A percentile compares a stretch with the other conserved stretches of the same genome.
Evolutionary conservation across 2,888 invertebrate species (phyloP).

Genomic region (Agonopterix arenella): DNA sequence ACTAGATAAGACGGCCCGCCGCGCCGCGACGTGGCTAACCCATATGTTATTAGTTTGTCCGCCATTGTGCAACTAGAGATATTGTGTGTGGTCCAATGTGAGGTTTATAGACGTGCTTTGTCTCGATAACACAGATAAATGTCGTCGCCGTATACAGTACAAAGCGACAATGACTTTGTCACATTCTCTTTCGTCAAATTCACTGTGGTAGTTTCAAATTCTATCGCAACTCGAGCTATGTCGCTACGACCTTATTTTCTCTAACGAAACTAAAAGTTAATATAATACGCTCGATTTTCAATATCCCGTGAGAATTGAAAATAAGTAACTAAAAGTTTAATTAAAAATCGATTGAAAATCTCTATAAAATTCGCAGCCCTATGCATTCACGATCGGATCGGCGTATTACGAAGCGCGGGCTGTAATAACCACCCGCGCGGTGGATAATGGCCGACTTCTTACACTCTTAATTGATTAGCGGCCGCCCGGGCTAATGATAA

Average conservation of each 20-base stretch:
- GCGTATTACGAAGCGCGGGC: slow-evolving; percentile 60
- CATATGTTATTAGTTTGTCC: slow-evolving; percentile 65
- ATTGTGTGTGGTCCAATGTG: slow-evolving; percentile 75
- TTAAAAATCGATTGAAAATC: slow-evolving; percentile 65
- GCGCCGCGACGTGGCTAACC: slow-evolving; percentile 44
- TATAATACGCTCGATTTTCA: slow-evolving; percentile 8
- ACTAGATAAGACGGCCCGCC: slow-evolving; percentile 53
- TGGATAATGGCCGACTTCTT: slow-evolving; percentile 75
- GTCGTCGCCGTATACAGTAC: slow-evolving; percentile 66
- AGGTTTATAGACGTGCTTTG: slow-evolving; percentile 71
- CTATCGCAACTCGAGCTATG: slow-evolving; percentile 26
- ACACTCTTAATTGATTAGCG: slow-evolving; percentile 78
- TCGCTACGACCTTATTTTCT: slow-evolving; percentile 22
- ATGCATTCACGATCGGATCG: slow-evolving; percentile 72
- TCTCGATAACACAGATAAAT: slow-evolving; percentile 75
- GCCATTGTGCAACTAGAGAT: slow-evolving; percentile 60
- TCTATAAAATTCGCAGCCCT: slow-evolving; percentile 71
- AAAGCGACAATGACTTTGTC: slow-evolving; percentile 63
- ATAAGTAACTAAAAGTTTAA: slow-evolving; percentile 45
- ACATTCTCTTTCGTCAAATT: slow-evolving; percentile 65
- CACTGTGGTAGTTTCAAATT: slow-evolving; percentile 50
- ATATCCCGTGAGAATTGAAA: slow-evolving; percentile 27
- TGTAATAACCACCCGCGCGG: slow-evolving; percentile 72
- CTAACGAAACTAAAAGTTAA: slow-evolving; percentile 2
- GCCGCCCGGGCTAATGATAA: slow-evolving; percentile 75